Percentiles rank a stretch among this genome's conserved stretches.
These are phyloP conservation scores for Passer domesticus DNA, from an alignment of 2,113 vertebrate genomes.

Conservation along the genomic window DNA sequence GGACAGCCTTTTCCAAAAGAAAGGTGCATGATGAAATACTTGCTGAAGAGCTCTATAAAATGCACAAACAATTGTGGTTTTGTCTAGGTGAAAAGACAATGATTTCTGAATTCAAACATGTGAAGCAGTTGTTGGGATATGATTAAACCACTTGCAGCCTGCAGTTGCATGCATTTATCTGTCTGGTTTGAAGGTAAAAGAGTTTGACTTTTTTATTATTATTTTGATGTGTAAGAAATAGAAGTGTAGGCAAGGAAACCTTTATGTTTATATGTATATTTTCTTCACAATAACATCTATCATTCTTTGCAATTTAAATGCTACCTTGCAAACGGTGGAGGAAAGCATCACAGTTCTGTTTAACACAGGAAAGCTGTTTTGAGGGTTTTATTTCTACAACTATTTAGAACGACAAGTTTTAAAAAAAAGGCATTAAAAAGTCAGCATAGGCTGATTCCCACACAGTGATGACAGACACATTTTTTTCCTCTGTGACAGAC, in stretches of 20 bases:
- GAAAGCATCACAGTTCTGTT: background rate
- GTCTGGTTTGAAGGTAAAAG: background rate
- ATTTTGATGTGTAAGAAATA: background rate
- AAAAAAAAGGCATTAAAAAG: background rate
- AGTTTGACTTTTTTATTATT: background rate
- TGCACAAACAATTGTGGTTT: background rate
- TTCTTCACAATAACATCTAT: background rate
- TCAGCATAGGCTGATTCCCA: background rate
- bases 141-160: background rate
- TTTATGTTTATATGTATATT: background rate
- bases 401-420: background rate
- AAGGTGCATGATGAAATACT: background rate
- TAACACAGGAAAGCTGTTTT: background rate
- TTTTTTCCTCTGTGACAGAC: background rate
- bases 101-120: background rate
- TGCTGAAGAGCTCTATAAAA: conserved; percentile 18
- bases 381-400: background rate
- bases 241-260: background rate
- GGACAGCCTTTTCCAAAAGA: conserved; percentile 14
- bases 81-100: background rate
- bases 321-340: background rate
- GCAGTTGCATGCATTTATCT: background rate
- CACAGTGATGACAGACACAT: background rate
- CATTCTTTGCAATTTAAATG: background rate
- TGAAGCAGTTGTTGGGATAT: background rate